Evolutionary conservation across 2,888 invertebrate species (phyloP).

Genomic region (Platerodrilus igneus): DNA sequence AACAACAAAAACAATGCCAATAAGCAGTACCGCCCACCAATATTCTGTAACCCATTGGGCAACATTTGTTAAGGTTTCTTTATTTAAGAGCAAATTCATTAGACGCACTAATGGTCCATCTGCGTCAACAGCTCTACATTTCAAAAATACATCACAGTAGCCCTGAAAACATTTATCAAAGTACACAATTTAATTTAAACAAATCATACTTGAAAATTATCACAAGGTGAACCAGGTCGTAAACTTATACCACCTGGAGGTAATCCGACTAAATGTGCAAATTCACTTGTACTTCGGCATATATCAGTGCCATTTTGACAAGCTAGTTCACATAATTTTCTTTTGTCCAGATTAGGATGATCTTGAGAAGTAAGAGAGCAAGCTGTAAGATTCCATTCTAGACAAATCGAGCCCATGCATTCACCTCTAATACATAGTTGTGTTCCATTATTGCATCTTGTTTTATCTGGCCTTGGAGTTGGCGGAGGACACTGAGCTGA

Average conservation of each 20-base stretch:
- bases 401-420: slow-evolving; percentile 92
- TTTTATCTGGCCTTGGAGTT: slow-evolving; percentile 75
- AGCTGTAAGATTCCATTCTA: slow-evolving; percentile 89
- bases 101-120: slow-evolving; percentile 95
- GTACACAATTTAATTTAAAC: slow-evolving; percentile 5
- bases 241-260: slow-evolving; percentile 80
- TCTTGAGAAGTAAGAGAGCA: slow-evolving; percentile 87
- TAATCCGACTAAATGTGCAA: slow-evolving; percentile 67
- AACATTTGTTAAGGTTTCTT: slow-evolving; percentile 79
- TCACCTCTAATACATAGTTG: slow-evolving; percentile 85
- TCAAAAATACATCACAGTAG: slow-evolving; percentile 98
- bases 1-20: slow-evolving; percentile 86
- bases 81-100: slow-evolving; percentile 91
- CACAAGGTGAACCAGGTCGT: slow-evolving; percentile 95
- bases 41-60: slow-evolving; percentile 92
- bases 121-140: slow-evolving; percentile 97
- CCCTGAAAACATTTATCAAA: slow-evolving; percentile 56
- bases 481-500: slow-evolving; percentile 87
- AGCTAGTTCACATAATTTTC: slow-evolving; percentile 93
- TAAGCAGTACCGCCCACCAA: slow-evolving; percentile 93
- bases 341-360: slow-evolving; percentile 70
- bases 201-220: slow-evolving; percentile 81
- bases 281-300: slow-evolving; percentile 85
- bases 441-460: slow-evolving; percentile 92
- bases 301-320: slow-evolving; percentile 82